These are phyloP conservation scores for Amniataba percoides DNA, from an alignment of 2,797 vertebrate species.

Conservation along the genomic window DNA sequence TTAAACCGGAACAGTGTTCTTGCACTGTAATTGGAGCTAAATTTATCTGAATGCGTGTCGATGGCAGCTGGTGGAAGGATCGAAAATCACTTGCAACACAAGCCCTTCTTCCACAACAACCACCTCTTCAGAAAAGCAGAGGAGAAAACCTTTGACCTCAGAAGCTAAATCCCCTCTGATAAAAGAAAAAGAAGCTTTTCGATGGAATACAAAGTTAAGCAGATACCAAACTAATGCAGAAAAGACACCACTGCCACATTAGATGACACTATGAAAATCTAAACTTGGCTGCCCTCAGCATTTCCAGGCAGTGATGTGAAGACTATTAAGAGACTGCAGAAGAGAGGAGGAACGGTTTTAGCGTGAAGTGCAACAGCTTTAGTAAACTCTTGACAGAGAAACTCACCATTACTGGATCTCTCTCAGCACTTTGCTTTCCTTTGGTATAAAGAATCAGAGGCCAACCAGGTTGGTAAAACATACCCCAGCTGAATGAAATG, in stretches of 20 bases:
- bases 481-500: neutral
- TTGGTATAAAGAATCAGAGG: slow-evolving; percentile 11
- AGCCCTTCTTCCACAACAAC: neutral
- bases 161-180: slow-evolving; percentile 5
- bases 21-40: neutral
- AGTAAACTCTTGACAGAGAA: slow-evolving; percentile 31
- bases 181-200: neutral
- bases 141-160: slow-evolving; percentile 16
- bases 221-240: slow-evolving; percentile 3
- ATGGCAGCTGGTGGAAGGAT: neutral
- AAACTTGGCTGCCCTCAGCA: slow-evolving; percentile 32
- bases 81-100: slow-evolving; percentile 5
- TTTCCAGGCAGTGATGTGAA: slow-evolving; percentile 34
- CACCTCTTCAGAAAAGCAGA: neutral
- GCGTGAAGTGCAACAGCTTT: slow-evolving; percentile 31
- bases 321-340: slow-evolving; percentile 37
- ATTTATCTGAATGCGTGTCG: neutral
- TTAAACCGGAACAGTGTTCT: neutral
- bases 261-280: slow-evolving; percentile 20
- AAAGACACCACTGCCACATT: slow-evolving; percentile 15
- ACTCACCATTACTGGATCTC: slow-evolving; percentile 14
- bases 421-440: slow-evolving; percentile 10
- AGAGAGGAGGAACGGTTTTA: neutral
- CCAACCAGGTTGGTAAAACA: neutral
- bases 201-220: neutral